Evolutionary conservation across 2,888 invertebrate species (phyloP).

Genomic region (Amblyteles armatorius): DNA sequence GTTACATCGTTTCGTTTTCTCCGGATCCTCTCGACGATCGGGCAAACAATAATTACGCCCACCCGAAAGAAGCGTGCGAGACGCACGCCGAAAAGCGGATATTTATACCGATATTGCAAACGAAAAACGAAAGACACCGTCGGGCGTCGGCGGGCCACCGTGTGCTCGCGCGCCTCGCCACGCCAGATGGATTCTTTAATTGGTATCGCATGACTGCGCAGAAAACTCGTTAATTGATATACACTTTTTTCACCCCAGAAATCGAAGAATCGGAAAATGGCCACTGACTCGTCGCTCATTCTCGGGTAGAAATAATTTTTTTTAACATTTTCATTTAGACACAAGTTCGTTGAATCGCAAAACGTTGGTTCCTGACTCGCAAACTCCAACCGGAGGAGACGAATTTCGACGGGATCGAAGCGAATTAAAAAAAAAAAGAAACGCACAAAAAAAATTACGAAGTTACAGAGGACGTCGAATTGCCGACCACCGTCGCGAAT

Average conservation of each 20-base stretch:
- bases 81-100: constrained; percentile 46
- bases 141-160: constrained; percentile 48
- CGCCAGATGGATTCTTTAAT: constrained; percentile 70
- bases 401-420: not conserved
- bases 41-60: not conserved
- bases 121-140: constrained; percentile 45
- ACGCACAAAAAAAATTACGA: not conserved
- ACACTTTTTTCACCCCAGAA: constrained; percentile 14
- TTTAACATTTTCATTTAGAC: too few species aligned
- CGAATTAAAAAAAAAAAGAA: not conserved
- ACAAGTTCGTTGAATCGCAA: too few species aligned
- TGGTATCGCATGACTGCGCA: constrained; percentile 67
- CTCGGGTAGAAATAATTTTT: too few species aligned
- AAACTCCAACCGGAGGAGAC: too few species aligned
- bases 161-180: constrained; percentile 37
- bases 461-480: constrained; percentile 10
- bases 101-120: constrained; percentile 29
- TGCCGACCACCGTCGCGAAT: constrained; percentile 20
- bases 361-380: too few species aligned
- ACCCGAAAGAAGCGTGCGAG: constrained; percentile 2
- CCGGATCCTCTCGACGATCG: not conserved
- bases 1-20: constrained; percentile 6
- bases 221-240: constrained; percentile 66
- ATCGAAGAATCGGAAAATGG: not conserved
- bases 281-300: too few species aligned